A percentile compares a stretch with the other conserved stretches of the same genome.
Evolutionary conservation across 37 sponge, comb jelly and placozoan species (phyloP).

Genomic region (Beroe forskalii): DNA sequence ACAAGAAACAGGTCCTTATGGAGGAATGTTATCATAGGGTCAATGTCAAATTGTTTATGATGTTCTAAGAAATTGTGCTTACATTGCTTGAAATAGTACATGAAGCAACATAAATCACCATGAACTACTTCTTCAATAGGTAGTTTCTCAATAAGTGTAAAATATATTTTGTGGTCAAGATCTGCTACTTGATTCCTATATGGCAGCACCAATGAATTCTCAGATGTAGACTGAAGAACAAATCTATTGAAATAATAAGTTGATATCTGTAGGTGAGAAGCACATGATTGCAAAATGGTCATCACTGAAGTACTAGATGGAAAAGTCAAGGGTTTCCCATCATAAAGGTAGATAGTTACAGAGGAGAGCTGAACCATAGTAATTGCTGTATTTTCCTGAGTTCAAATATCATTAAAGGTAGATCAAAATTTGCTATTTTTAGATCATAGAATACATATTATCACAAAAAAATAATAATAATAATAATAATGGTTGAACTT

Average conservation of each 20-base stretch:
- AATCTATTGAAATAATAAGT: neutral
- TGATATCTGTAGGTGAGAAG: neutral
- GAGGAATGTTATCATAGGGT: neutral
- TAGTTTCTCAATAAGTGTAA: neutral
- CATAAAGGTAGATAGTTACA: neutral
- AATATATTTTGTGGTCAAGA: neutral
- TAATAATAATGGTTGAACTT: too few species aligned
- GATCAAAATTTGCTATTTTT: too few species aligned
- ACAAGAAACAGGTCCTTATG: constrained; percentile 20
- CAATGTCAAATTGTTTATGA: neutral
- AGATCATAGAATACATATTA: too few species aligned
- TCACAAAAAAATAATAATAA: too few species aligned
- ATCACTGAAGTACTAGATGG: neutral
- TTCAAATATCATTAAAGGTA: too few species aligned
- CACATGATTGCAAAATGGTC: neutral
- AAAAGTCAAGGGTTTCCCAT: constrained; percentile 1
- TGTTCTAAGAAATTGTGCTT: constrained; percentile 21
- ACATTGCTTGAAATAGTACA: constrained; percentile 52
- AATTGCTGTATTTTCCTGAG: too few species aligned
- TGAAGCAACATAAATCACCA: neutral
- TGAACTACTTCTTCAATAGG: constrained; percentile 39
- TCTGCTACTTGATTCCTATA: neutral
- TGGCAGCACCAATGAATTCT: neutral
- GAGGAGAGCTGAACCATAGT: neutral
- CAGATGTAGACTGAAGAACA: neutral